phyloP scores from a whole-genome alignment of 2,888 invertebrate species.

The Conus canariensis region DNA sequence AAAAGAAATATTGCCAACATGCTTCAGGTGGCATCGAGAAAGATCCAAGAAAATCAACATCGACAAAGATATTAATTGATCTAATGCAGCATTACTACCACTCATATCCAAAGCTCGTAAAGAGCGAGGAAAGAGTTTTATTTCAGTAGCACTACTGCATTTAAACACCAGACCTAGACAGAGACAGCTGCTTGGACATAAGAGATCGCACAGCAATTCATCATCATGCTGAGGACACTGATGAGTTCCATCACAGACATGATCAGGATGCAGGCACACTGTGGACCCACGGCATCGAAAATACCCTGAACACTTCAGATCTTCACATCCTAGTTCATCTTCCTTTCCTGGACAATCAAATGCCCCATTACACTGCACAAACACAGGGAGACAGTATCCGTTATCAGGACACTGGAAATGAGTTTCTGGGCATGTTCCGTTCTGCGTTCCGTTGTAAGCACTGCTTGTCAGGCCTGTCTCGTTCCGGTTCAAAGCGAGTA shows the following conservation, averaged over 20 bases:
- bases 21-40: background rate
- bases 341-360: slow-evolving; percentile 23
- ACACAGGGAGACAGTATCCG: slow-evolving; percentile 34
- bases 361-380: slow-evolving; percentile 28
- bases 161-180: background rate
- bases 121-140: background rate
- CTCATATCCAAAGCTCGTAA: slow-evolving; percentile 6
- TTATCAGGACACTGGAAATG: background rate
- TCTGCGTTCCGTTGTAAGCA: background rate
- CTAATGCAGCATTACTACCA: background rate
- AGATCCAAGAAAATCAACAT: slow-evolving; percentile 1
- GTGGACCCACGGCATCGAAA: slow-evolving; percentile 13
- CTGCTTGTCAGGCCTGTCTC: background rate
- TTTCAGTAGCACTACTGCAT: background rate
- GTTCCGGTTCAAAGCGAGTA: background rate
- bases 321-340: background rate
- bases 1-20: background rate
- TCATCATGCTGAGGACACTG: slow-evolving; percentile 29
- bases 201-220: background rate
- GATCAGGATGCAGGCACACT: slow-evolving; percentile 28
- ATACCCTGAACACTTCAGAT: background rate
- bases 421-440: background rate
- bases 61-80: background rate
- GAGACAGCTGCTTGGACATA: background rate
- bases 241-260: slow-evolving; percentile 11